Evolutionary conservation across 2,888 invertebrate species (phyloP).

Genomic region (Adelognathus sp.): DNA sequence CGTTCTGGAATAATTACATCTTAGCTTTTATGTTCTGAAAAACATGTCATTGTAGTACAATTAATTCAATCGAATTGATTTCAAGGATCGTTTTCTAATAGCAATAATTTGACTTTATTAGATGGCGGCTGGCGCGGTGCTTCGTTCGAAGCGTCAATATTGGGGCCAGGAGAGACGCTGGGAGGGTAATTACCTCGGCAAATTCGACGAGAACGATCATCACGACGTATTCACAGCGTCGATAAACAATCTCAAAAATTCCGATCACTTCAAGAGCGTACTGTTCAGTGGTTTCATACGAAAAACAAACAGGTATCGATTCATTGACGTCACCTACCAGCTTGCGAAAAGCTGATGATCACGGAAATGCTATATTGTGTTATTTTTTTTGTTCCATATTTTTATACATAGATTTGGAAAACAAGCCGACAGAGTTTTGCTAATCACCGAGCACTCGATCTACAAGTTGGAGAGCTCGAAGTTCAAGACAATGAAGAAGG

Average conservation of each 20-base stretch:
- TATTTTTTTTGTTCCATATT: too few relatives aligned
- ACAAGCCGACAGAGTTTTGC: conserved; percentile 92
- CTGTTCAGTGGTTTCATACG: conserved; percentile 79
- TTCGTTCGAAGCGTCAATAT: conserved; percentile 85
- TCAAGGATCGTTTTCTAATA: neutral
- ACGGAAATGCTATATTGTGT: neutral
- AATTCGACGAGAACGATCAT: conserved; percentile 86
- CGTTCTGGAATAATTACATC: too few relatives aligned
- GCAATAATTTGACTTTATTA: conserved; percentile 59
- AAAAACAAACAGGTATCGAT: conserved; percentile 76
- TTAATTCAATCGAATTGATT: neutral
- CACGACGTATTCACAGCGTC: conserved; percentile 86
- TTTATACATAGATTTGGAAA: conserved; percentile 84
- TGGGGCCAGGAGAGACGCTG: conserved; percentile 92
- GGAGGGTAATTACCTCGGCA: conserved; percentile 92
- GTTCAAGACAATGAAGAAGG: conserved; percentile 93
- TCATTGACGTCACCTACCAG: too few relatives aligned
- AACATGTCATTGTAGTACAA: too few relatives aligned
- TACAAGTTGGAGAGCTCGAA: conserved; percentile 94
- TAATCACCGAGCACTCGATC: conserved; percentile 92
- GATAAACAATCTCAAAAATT: conserved; percentile 86
- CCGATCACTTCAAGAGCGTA: conserved; percentile 85
- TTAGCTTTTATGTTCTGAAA: too few relatives aligned
- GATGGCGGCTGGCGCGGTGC: conserved; percentile 88
- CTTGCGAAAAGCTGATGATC: neutral